These are phyloP conservation scores for Drosophila rhopaloa DNA, from an alignment of 1,140 invertebrate species.

Conservation along the genomic window DNA sequence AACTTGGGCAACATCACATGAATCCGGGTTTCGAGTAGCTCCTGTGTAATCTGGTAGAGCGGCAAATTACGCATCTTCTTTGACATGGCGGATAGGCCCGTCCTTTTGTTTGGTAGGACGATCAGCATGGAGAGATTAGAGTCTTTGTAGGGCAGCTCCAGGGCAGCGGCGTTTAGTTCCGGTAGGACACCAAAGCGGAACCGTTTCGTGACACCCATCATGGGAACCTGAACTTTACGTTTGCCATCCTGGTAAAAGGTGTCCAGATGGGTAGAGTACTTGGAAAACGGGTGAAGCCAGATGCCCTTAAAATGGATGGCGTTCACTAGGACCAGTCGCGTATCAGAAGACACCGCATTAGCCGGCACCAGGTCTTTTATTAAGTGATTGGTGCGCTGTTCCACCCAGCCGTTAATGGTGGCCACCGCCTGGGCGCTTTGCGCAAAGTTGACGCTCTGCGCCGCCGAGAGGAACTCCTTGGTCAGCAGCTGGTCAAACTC, in stretches of 20 bases:
- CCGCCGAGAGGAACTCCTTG: constrained; percentile 68
- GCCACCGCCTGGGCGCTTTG: constrained; percentile 69
- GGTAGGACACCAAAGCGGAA: too few species aligned
- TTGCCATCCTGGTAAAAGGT: too few species aligned
- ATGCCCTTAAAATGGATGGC: too few species aligned
- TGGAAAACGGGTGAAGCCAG: too few species aligned
- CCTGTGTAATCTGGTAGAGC: constrained; percentile 67
- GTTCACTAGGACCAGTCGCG: constrained; percentile 86
- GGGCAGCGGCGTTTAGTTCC: constrained; percentile 77
- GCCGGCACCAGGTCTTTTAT: constrained; percentile 86
- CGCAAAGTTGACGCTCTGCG: constrained; percentile 85
- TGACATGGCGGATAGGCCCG: constrained; percentile 85
- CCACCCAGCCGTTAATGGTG: constrained; percentile 87
- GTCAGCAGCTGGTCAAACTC: constrained; percentile 59
- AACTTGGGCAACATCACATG: constrained; percentile 87
- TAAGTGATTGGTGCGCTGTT: constrained; percentile 86
- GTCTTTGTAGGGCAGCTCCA: constrained; percentile 84
- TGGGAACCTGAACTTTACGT: too few species aligned
- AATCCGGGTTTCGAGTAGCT: constrained; percentile 80
- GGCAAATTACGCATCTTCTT: constrained; percentile 84
- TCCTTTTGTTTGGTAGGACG: constrained; percentile 86
- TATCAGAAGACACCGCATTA: constrained; percentile 59
- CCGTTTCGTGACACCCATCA: too few species aligned
- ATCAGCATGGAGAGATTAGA: constrained; percentile 86
- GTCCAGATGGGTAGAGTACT: too few species aligned